A percentile compares a stretch with the other conserved stretches of the same genome.
phyloP scores from a whole-genome alignment of 2,113 vertebrate genomes.

The Tringa solitaria region DNA sequence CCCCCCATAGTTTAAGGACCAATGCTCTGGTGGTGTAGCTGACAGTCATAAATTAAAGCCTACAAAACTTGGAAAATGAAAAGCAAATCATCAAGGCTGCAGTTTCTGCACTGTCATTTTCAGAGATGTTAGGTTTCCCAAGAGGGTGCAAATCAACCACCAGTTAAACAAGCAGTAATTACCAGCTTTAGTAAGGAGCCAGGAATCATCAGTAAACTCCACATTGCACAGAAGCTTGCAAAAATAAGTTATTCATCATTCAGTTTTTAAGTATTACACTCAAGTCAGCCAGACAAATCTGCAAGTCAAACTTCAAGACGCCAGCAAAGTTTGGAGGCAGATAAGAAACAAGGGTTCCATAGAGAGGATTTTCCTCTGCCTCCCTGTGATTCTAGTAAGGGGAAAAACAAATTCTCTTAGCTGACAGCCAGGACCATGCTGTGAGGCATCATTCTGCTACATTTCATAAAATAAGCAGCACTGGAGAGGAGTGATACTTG shows the following conservation, averaged over 20 bases:
- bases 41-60: neutral
- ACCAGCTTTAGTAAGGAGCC: neutral
- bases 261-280: neutral
- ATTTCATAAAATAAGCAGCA: neutral
- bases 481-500: neutral
- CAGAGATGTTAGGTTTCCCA: neutral
- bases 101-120: neutral
- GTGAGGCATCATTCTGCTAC: neutral
- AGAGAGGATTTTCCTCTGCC: neutral
- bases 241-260: neutral
- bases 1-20: neutral
- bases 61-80: neutral
- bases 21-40: neutral
- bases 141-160: neutral
- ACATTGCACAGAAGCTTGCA: neutral
- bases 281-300: conserved; percentile 6
- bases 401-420: neutral
- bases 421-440: conserved; percentile 24
- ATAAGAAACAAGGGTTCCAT: neutral
- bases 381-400: neutral
- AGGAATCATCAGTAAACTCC: neutral
- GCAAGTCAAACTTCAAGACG: conserved; percentile 15
- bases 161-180: conserved; percentile 27
- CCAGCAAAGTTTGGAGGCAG: neutral
- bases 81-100: neutral